These are phyloP conservation scores for Microcebus griseorufus DNA, from an alignment of 2,113 vertebrate genomes.

Conservation along the genomic window DNA sequence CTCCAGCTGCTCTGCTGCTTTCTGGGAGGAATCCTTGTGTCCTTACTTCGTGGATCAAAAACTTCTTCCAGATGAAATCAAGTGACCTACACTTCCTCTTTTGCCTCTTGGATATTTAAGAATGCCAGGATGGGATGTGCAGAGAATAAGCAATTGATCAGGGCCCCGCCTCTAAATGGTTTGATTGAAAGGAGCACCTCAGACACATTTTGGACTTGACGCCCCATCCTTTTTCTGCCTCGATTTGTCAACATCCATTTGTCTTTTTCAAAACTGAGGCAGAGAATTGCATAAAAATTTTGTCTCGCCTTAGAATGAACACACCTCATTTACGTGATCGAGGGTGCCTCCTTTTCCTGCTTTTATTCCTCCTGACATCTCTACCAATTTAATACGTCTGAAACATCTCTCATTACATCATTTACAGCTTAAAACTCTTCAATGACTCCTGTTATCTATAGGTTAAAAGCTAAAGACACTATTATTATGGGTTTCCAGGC, in stretches of 20 bases:
- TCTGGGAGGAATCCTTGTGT: not conserved
- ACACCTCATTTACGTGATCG: not conserved
- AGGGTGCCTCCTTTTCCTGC: not conserved
- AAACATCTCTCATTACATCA: not conserved
- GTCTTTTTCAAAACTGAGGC: not conserved
- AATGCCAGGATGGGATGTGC: rapidly evolving
- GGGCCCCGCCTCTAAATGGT: not conserved
- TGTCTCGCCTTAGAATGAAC: not conserved
- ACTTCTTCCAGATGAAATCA: not conserved
- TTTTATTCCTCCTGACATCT: not conserved
- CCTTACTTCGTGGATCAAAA: not conserved
- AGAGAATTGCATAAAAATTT: conserved; percentile 42
- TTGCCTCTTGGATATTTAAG: not conserved
- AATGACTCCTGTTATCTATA: not conserved
- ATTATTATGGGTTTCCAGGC: not conserved
- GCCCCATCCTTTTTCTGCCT: not conserved
- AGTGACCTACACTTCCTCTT: not conserved
- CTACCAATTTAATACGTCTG: not conserved
- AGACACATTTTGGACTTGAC: not conserved
- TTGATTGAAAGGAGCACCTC: not conserved
- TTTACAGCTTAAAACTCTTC: too few relatives aligned
- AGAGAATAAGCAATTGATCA: not conserved
- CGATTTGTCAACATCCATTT: not conserved
- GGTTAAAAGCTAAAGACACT: not conserved
- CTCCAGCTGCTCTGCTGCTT: rapidly evolving